A percentile compares a stretch with the other conserved stretches of the same genome.
These are phyloP conservation scores for Xanthia togata DNA, from an alignment of 2,888 invertebrate species.

Conservation along the genomic window DNA sequence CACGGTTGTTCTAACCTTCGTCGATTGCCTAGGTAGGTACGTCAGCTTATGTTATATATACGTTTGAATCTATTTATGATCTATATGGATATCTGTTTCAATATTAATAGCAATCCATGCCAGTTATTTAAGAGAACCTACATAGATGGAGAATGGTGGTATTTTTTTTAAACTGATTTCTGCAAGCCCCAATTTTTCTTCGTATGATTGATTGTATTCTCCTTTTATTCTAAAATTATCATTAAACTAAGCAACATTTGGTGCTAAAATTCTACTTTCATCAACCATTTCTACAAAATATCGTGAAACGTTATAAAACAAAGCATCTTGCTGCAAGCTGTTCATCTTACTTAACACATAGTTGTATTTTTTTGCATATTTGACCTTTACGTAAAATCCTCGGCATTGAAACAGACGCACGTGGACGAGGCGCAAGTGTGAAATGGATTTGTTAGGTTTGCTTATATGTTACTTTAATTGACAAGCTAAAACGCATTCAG, in stretches of 20 bases:
- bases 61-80: slow-evolving; percentile 3
- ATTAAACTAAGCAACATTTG: background rate
- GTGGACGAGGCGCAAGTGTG: slow-evolving; percentile 30
- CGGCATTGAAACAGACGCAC: slow-evolving; percentile 50
- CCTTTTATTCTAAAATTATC: background rate
- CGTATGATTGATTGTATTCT: too few species aligned
- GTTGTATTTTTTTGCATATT: slow-evolving; percentile 20
- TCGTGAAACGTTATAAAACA: background rate
- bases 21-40: slow-evolving; percentile 1
- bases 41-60: background rate
- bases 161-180: background rate
- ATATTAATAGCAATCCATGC: background rate
- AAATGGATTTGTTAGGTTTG: slow-evolving; percentile 21
- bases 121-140: background rate
- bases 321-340: background rate
- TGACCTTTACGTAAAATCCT: slow-evolving; percentile 30
- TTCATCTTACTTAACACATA: slow-evolving; percentile 1
- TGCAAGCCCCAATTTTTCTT: too few species aligned
- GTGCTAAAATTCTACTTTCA: background rate
- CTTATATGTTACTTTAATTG: slow-evolving; percentile 14
- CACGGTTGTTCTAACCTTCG: slow-evolving; percentile 22
- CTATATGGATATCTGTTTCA: slow-evolving; percentile 8
- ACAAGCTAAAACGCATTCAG: background rate
- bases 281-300: background rate
- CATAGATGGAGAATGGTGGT: background rate